Evolutionary conservation across 2,113 vertebrate species (phyloP).

Genomic region (Excalfactoria chinensis): DNA sequence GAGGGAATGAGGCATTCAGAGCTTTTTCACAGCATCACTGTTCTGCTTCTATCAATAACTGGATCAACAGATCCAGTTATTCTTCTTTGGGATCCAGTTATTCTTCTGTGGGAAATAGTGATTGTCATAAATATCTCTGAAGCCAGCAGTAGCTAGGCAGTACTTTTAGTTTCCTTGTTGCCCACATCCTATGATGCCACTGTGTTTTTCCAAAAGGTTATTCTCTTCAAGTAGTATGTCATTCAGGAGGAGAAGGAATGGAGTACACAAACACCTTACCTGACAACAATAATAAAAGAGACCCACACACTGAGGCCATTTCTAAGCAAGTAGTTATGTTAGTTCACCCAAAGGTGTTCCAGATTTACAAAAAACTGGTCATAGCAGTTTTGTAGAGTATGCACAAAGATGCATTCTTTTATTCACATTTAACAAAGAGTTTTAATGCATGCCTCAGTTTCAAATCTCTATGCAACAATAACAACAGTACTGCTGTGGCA

Average conservation of each 20-base stretch:
- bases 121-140: fast-evolving
- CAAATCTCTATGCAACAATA: slow-evolving; percentile 26
- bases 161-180: not conserved
- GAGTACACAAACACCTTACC: fast-evolving
- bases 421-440: slow-evolving; percentile 3
- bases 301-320: not conserved
- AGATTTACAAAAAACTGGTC: not conserved
- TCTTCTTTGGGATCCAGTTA: too few species aligned
- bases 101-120: not conserved
- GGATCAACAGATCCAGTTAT: not conserved
- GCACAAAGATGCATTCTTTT: not conserved
- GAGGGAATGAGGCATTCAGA: not conserved
- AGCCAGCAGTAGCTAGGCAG: not conserved
- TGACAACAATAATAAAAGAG: not conserved
- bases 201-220: not conserved
- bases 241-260: not conserved
- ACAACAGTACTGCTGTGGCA: not conserved
- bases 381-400: not conserved
- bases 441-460: not conserved
- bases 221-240: fast-evolving
- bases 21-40: fast-evolving
- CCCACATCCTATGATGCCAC: fast-evolving
- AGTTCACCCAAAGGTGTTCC: not conserved
- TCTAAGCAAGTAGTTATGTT: not conserved
- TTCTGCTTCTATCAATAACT: not conserved